These are phyloP conservation scores for Platygyra sinensis DNA, from an alignment of 64 coral and sea anemone species.

Conservation along the genomic window DNA sequence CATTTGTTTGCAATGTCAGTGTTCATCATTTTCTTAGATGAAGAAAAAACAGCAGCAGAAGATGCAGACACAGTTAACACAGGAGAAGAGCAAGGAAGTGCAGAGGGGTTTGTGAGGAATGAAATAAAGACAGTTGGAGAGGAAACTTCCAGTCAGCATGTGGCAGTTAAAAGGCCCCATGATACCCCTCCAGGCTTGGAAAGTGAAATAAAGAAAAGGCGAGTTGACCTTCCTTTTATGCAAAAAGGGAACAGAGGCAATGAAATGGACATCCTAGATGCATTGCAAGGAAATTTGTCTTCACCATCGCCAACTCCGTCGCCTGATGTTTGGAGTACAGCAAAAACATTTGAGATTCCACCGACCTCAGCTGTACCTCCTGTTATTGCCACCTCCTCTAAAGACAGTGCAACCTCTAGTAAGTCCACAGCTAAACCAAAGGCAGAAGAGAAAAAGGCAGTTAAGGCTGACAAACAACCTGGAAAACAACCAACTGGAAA, in stretches of 20 bases:
- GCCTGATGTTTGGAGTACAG: constrained; percentile 66
- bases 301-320: constrained; percentile 81
- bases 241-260: constrained; percentile 76
- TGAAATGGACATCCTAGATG: constrained; percentile 87
- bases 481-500: not conserved
- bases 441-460: constrained; percentile 17
- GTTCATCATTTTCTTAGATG: constrained; percentile 47
- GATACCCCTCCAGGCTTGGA: constrained; percentile 51
- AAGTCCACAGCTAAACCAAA: constrained; percentile 18
- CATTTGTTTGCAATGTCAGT: not conserved
- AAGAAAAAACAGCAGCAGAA: constrained; percentile 77
- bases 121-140: constrained; percentile 86
- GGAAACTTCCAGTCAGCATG: constrained; percentile 71
- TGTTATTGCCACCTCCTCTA: not conserved
- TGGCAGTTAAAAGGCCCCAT: constrained; percentile 68
- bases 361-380: not conserved
- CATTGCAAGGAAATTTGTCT: constrained; percentile 81
- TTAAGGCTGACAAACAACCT: not conserved
- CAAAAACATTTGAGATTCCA: constrained; percentile 54
- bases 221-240: constrained; percentile 71
- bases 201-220: constrained; percentile 73
- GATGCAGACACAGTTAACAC: constrained; percentile 52
- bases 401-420: not conserved
- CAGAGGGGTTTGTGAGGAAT: constrained; percentile 43
- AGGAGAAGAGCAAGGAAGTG: constrained; percentile 1